Conservation (phyloP, 2,113 vertebrate species). For the Vicugna pacos region DNA sequence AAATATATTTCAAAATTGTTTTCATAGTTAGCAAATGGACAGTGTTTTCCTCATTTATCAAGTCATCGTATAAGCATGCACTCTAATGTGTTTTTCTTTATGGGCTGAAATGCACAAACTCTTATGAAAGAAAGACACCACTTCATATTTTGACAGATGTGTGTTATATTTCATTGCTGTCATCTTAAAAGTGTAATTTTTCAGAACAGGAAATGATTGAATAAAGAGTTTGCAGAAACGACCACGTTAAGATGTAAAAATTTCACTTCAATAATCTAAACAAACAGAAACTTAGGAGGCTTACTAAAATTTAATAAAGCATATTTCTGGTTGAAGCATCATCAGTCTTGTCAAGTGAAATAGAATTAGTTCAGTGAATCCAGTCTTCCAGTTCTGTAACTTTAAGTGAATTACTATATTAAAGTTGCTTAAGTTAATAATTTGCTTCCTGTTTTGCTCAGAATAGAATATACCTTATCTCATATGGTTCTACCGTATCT, state of each 20-base stretch:
- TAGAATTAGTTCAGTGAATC: slow-evolving; percentile 10
- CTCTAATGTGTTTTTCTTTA: neutral
- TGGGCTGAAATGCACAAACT: neutral
- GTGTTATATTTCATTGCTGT: neutral
- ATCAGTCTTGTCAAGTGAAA: slow-evolving; percentile 6
- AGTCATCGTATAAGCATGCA: neutral
- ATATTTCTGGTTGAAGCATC: neutral
- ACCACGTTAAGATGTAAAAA: neutral
- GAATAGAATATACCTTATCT: neutral
- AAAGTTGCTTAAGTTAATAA: neutral
- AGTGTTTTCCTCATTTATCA: neutral
- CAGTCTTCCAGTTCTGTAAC: neutral
- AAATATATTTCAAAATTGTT: neutral
- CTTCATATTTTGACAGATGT: neutral
- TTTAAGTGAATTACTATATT: neutral
- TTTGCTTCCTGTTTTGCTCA: slow-evolving; percentile 15
- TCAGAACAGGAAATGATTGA: neutral
- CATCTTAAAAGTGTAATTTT: slow-evolving; percentile 5
- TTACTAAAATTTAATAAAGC: neutral
- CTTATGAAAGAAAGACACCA: neutral
- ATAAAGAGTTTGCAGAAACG: neutral
- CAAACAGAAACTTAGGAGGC: neutral
- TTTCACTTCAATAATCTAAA: neutral
- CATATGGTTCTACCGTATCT: neutral
- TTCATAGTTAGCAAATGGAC: neutral